Evolutionary conservation across 2,797 vertebrate species (phyloP).

Genomic region (Pipistrellus nathusii): DNA sequence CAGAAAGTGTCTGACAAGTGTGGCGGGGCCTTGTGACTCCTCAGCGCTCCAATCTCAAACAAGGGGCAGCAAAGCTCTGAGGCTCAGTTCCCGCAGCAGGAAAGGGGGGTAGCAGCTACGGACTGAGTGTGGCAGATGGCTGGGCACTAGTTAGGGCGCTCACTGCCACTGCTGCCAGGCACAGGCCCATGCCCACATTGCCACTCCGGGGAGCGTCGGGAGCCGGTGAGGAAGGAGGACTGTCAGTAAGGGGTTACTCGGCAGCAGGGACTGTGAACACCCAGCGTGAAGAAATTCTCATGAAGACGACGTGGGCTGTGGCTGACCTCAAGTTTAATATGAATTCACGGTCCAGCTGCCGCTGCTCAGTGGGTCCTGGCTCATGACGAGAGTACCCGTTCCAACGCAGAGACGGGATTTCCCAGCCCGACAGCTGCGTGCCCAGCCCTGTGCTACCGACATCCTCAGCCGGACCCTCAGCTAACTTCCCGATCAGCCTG

Average conservation of each 20-base stretch:
- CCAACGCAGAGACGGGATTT: neutral
- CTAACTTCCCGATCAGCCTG: neutral
- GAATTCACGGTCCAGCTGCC: neutral
- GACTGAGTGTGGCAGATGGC: fast-evolving
- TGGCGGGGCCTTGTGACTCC: neutral
- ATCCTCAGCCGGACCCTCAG: neutral
- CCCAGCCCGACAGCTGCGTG: too few species aligned
- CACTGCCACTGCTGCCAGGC: fast-evolving
- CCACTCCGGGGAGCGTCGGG: neutral
- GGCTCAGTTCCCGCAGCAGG: neutral
- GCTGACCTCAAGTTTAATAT: neutral
- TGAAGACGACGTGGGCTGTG: neutral
- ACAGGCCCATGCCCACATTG: fast-evolving
- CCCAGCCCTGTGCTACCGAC: neutral
- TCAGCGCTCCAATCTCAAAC: neutral
- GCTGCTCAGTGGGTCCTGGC: neutral
- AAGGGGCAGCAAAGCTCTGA: neutral
- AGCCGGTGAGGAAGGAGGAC: neutral
- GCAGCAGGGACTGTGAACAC: neutral
- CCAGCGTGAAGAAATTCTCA: neutral
- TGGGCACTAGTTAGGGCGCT: neutral
- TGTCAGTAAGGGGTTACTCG: neutral
- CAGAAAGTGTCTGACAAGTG: neutral
- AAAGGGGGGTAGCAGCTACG: neutral
- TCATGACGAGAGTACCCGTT: neutral